These are phyloP conservation scores for Alviniconcha strummeri DNA, from an alignment of 2,888 invertebrate genomes.

Conservation along the genomic window DNA sequence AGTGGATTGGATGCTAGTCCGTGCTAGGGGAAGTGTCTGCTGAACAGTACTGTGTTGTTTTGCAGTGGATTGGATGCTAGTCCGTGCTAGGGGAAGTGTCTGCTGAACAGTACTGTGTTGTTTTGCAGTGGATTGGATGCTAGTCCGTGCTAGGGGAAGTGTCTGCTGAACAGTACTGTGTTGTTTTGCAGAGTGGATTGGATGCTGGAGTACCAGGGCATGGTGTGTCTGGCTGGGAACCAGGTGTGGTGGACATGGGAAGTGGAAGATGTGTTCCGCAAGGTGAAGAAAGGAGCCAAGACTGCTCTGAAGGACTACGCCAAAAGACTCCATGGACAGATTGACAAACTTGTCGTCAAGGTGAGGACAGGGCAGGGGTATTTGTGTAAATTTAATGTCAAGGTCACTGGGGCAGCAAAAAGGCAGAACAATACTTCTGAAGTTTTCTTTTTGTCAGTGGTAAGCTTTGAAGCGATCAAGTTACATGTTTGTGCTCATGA, in stretches of 20 bases:
- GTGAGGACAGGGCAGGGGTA: slow-evolving; percentile 43
- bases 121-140: slow-evolving; percentile 95
- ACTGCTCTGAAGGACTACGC: slow-evolving; percentile 93
- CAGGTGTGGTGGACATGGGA: slow-evolving; percentile 98
- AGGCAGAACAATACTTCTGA: not conserved
- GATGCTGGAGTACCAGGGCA: slow-evolving; percentile 92
- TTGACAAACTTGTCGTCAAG: slow-evolving; percentile 88
- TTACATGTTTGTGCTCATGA: too few relatives aligned
- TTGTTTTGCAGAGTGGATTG: slow-evolving; percentile 82
- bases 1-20: too few relatives aligned
- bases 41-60: too few relatives aligned
- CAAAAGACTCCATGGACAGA: slow-evolving; percentile 85
- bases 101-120: too few relatives aligned
- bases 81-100: too few relatives aligned
- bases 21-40: too few relatives aligned
- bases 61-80: too few relatives aligned
- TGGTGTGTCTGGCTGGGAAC: slow-evolving; percentile 89
- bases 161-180: too few relatives aligned
- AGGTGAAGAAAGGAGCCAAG: slow-evolving; percentile 80
- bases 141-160: slow-evolving; percentile 65
- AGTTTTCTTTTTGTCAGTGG: too few relatives aligned
- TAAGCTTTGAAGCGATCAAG: too few relatives aligned
- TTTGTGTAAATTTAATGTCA: too few relatives aligned
- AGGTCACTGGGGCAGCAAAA: too few relatives aligned
- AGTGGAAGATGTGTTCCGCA: slow-evolving; percentile 90